These are phyloP conservation scores for Drosophila acutilabella DNA, from an alignment of 2,888 invertebrate genomes.

Conservation along the genomic window DNA sequence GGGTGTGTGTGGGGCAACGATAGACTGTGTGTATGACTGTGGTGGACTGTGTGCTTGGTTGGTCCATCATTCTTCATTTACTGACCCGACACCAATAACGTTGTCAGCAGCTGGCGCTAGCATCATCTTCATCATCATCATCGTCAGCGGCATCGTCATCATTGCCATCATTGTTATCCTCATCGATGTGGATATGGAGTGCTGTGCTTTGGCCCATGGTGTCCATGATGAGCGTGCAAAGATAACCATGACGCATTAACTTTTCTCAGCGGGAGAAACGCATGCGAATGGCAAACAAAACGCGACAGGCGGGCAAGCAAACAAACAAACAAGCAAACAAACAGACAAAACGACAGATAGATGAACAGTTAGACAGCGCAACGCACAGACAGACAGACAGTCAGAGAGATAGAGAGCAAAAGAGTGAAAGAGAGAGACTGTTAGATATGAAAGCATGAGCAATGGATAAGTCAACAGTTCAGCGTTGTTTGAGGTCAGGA, in stretches of 20 bases:
- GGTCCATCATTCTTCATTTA: constrained; percentile 80
- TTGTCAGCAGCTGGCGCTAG: constrained; percentile 71
- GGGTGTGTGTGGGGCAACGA: not conserved
- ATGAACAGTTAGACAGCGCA: constrained; percentile 33
- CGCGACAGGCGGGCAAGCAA: constrained; percentile 74
- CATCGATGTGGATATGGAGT: constrained; percentile 50
- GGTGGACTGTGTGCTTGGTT: constrained; percentile 36
- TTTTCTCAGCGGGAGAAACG: constrained; percentile 67
- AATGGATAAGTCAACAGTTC: constrained; percentile 70
- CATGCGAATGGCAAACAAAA: constrained; percentile 73
- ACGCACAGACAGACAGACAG: constrained; percentile 11
- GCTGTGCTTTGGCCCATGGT: constrained; percentile 18
- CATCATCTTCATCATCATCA: constrained; percentile 36
- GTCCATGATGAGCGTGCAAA: constrained; percentile 67
- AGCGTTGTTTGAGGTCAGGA: constrained; percentile 62
- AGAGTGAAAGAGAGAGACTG: not conserved
- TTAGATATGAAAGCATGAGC: constrained; percentile 31
- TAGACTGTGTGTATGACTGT: constrained; percentile 12
- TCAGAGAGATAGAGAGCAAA: constrained; percentile 16
- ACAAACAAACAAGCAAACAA: constrained; percentile 59
- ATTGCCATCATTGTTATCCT: constrained; percentile 44
- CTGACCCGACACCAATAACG: constrained; percentile 70
- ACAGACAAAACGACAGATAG: constrained; percentile 39
- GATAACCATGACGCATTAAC: constrained; percentile 76
- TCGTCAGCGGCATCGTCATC: constrained; percentile 23